Base-by-base conservation (phyloP, 2,797 vertebrate genomes). In the Cygnus olor region DNA sequence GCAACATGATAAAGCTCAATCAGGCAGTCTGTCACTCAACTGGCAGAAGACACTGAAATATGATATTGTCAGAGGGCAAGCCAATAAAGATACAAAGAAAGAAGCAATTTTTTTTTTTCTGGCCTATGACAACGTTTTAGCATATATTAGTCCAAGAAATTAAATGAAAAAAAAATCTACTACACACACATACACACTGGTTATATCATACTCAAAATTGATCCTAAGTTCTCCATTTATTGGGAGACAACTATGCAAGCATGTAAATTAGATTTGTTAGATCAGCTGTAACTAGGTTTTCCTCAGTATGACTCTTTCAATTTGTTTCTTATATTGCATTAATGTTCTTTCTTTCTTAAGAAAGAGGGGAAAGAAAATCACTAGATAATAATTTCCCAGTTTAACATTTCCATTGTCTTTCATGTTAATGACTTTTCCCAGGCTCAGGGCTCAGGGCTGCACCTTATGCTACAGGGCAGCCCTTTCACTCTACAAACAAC, bases 371-470 rank as follows among this genome's bases (percentile, higher is more conserved):
- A 91, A 91, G 25, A 72, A 88, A 93, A 93, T 44, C 58, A 81
- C 63, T 18, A 88, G 32, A 56, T 85, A 63, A 14, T 51, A 64
- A 44, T 34, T 82, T 93, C 54, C 44, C 34, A 27, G 49, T 88
- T 93, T 61, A 79, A 12, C 40, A 77, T 85, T 91, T 91, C 27
- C 49, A 49, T 69, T 95, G 34, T 77, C 56, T 80, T 88, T 65
- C 47, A 60, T 27, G 18, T 77, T 77, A 93, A 82, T 56, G 64
- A 34, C 10, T 82, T 93, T 70, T 83, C 57, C 30, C 15, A 68
- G 36, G 64, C 66, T 88, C 34, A 30, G 0, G 36, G 64, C 66
- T 88, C 34, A 30, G 0, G 6, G 25, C 36, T 85, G 49, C 69
- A 69, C 30, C 34, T 89, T 60, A 17, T 6, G 3, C 47, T 81